Conservation (phyloP, 2,888 invertebrate genomes). For the Syrphus vitripennis region DNA sequence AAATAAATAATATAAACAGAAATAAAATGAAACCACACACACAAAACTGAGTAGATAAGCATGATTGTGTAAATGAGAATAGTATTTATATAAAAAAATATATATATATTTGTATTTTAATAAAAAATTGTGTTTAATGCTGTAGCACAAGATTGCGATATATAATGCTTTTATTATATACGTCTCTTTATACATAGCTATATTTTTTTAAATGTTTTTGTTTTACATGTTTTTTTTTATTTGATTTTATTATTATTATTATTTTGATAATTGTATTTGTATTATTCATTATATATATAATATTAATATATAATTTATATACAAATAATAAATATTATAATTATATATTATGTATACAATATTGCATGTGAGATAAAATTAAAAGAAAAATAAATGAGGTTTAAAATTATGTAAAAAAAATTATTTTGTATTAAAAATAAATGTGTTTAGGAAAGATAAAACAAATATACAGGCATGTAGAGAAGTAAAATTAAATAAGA, state of each 20-base stretch:
- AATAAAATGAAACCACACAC: neutral
- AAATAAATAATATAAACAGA: neutral
- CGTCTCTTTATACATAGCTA: slow-evolving; percentile 54
- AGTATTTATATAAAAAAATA: slow-evolving; percentile 60
- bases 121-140: slow-evolving; percentile 44
- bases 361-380: slow-evolving; percentile 54
- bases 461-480: slow-evolving; percentile 54
- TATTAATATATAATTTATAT: slow-evolving; percentile 63
- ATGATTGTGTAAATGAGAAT: slow-evolving; percentile 33
- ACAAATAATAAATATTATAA: slow-evolving; percentile 38
- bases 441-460: slow-evolving; percentile 40
- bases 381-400: slow-evolving; percentile 46
- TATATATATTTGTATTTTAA: slow-evolving; percentile 58
- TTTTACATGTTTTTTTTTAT: slow-evolving; percentile 50
- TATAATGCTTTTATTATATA: slow-evolving; percentile 63
- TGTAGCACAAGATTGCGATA: slow-evolving; percentile 54
- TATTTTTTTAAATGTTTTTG: slow-evolving; percentile 68
- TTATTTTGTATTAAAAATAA: slow-evolving; percentile 51
- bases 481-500: slow-evolving; percentile 30
- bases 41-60: slow-evolving; percentile 40
- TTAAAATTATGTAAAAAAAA: slow-evolving; percentile 58
- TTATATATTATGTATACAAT: slow-evolving; percentile 58
- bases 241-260: slow-evolving; percentile 59
- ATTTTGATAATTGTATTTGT: slow-evolving; percentile 55
- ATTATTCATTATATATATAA: slow-evolving; percentile 38